A percentile compares a stretch with the other conserved stretches of the same genome.
Evolutionary conservation across 2,113 vertebrate genomes (phyloP).

Genomic region (Eudyptes chrysolophus): DNA sequence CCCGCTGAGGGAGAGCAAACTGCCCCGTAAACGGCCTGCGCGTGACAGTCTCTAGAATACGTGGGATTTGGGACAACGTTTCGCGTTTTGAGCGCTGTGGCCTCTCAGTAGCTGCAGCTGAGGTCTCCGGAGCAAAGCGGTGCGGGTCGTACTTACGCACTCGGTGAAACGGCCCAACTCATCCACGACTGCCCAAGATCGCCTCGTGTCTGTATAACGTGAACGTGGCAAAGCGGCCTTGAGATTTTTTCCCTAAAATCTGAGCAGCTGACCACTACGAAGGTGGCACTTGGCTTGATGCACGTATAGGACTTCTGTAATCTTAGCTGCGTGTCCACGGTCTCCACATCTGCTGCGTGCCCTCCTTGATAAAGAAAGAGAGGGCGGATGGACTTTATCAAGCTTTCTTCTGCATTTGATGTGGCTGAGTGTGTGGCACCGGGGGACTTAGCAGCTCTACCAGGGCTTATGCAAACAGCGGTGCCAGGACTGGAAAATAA

Average conservation of each 20-base stretch:
- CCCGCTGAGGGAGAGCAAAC: fast-evolving
- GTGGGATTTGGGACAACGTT: too few species aligned
- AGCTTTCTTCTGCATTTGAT: background rate
- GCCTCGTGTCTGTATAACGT: fast-evolving
- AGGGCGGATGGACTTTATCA: background rate
- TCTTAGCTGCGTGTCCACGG: fast-evolving
- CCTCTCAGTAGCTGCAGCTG: background rate
- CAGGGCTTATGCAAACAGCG: fast-evolving
- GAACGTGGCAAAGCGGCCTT: background rate
- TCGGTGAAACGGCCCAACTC: background rate
- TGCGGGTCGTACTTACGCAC: background rate
- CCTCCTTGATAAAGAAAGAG: background rate
- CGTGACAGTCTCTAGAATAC: fast-evolving
- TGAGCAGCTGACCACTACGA: fast-evolving
- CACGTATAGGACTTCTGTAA: fast-evolving
- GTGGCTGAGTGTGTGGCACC: fast-evolving
- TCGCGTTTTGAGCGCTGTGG: fast-evolving
- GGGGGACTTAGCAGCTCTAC: background rate
- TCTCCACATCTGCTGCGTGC: fast-evolving
- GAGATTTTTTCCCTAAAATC: background rate
- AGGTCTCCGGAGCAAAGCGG: background rate
- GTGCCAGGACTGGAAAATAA: background rate
- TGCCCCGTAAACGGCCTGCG: fast-evolving
- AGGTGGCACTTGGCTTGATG: background rate
- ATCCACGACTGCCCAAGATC: background rate